A percentile compares a stretch with the other conserved stretches of the same genome.
Conservation (phyloP, 2,113 vertebrate species). For the Ailuropoda melanoleuca region DNA sequence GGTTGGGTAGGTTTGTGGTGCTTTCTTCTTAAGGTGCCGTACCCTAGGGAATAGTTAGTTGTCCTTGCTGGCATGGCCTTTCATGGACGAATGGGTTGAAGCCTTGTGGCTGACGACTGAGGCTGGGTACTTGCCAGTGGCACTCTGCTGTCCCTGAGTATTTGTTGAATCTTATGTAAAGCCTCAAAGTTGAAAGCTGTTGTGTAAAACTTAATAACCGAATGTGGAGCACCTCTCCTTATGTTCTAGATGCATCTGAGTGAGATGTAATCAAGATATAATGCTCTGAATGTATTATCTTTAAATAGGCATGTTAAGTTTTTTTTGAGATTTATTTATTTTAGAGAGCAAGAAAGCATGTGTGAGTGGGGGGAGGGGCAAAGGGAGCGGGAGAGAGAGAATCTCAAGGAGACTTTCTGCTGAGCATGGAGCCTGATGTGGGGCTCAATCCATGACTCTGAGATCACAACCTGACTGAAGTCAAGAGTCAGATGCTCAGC, state of each 20-base stretch:
- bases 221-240: background rate
- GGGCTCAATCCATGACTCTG: background rate
- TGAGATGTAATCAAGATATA: background rate
- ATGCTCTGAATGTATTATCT: background rate
- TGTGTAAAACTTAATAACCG: background rate
- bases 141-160: background rate
- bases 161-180: conserved; percentile 3
- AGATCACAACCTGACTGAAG: background rate
- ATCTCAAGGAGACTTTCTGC: too few species aligned
- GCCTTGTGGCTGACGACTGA: background rate
- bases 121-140: background rate
- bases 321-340: background rate
- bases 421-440: background rate
- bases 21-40: background rate
- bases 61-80: background rate
- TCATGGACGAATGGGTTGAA: background rate
- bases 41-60: background rate
- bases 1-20: background rate
- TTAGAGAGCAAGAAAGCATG: background rate
- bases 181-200: background rate
- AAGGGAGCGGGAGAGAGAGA: too few species aligned
- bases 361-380: too few species aligned
- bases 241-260: background rate
- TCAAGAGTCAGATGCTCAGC: background rate
- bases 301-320: background rate